Conservation (phyloP, 2,113 vertebrate species). For the Phalacrocorax carbo region DNA sequence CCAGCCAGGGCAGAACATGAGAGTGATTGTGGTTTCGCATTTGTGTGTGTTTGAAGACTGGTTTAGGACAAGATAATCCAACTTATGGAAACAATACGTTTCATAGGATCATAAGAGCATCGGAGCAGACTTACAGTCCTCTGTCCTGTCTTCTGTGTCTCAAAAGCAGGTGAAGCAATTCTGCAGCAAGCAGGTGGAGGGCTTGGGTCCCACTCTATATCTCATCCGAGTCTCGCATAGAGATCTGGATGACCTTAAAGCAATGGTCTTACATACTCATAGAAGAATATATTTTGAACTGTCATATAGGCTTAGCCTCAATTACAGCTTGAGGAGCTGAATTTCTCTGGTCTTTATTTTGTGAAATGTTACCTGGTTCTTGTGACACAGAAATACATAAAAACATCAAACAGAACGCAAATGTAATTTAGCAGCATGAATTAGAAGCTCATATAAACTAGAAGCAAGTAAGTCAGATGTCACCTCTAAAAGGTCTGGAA, state of each 20-base stretch:
- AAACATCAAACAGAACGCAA: background rate
- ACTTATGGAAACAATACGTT: background rate
- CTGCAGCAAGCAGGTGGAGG: background rate
- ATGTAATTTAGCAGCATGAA: background rate
- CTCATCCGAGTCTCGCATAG: background rate
- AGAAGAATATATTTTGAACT: background rate
- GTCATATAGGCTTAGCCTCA: background rate
- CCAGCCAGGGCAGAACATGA: background rate
- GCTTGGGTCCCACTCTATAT: background rate
- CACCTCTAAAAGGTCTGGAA: background rate
- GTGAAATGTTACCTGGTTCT: background rate
- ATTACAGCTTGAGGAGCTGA: background rate
- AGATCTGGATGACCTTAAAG: background rate
- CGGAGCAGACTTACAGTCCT: background rate
- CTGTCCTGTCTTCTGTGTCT: background rate
- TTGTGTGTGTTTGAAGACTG: background rate
- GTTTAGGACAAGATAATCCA: background rate
- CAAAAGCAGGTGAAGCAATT: background rate
- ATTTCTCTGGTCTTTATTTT: background rate
- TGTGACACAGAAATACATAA: background rate
- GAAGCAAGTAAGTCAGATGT: background rate
- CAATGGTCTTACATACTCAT: background rate
- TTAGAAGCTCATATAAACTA: background rate
- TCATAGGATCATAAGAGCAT: background rate
- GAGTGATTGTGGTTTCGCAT: background rate